These are phyloP conservation scores for Polymixis flavicincta DNA, from an alignment of 2,888 invertebrate genomes.

Conservation along the genomic window DNA sequence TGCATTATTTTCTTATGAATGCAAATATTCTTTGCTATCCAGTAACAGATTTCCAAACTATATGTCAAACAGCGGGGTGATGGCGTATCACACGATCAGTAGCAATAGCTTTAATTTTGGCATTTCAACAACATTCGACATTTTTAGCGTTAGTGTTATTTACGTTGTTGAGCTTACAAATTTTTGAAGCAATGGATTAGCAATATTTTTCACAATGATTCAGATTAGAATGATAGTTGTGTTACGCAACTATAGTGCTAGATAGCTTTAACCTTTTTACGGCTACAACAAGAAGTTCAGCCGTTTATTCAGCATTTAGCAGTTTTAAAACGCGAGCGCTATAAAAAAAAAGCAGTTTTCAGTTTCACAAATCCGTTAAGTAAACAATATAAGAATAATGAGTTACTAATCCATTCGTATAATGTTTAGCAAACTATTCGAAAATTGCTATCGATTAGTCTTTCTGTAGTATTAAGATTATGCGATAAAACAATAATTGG, in stretches of 20 bases:
- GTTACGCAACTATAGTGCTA: no score
- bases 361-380: slow-evolving; percentile 23
- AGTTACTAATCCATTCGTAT: slow-evolving; percentile 23
- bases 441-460: slow-evolving; percentile 40
- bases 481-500: slow-evolving; percentile 61
- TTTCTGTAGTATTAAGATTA: slow-evolving; percentile 56
- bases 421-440: slow-evolving; percentile 34
- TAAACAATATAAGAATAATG: slow-evolving; percentile 24
- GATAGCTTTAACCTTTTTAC: no score
- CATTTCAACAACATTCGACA: no score
- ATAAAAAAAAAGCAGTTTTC: slow-evolving; percentile 11
- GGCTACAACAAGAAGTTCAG: no score
- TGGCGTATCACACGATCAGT: no score
- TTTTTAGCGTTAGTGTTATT: no score
- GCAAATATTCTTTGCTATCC: not conserved
- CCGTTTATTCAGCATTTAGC: not conserved
- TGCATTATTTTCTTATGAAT: not conserved
- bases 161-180: no score
- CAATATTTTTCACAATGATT: no score
- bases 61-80: not conserved
- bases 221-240: no score
- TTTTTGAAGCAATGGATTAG: no score
- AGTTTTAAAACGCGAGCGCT: slow-evolving; percentile 5
- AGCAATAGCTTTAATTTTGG: no score
- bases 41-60: not conserved